Conservation (phyloP, 2,113 vertebrate genomes). For the Sturnira hondurensis region DNA sequence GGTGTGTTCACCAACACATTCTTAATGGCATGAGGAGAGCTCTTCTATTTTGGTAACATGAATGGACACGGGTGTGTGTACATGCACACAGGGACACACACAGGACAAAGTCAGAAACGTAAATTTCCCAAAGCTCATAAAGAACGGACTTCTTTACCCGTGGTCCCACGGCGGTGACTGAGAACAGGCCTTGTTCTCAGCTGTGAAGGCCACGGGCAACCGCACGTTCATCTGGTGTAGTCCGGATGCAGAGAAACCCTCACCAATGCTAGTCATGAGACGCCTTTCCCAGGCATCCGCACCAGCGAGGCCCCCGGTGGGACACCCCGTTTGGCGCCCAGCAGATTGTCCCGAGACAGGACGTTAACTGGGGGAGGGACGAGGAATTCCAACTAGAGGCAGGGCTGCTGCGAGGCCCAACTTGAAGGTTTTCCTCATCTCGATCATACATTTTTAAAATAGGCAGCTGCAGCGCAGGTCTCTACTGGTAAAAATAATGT, state of each 20-base stretch:
- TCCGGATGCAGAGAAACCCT: not conserved
- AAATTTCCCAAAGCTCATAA: not conserved
- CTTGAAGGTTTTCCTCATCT: not conserved
- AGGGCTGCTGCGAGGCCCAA: not conserved
- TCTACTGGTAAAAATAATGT: too few species aligned
- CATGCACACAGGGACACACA: not conserved
- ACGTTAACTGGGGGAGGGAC: not conserved
- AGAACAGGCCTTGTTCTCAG: not conserved
- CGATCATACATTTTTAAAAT: not conserved
- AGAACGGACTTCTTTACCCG: not conserved
- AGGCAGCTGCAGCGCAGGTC: not conserved
- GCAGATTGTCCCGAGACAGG: not conserved
- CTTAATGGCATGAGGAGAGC: not conserved
- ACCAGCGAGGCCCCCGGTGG: not conserved
- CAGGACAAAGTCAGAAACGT: not conserved
- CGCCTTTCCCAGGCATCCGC: not conserved
- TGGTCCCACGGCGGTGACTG: not conserved
- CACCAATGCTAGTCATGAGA: not conserved
- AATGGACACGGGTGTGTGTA: too few species aligned
- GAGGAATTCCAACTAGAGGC: not conserved
- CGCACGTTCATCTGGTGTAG: not conserved
- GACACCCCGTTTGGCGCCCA: not conserved
- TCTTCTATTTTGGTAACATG: not conserved
- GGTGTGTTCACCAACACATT: not conserved
- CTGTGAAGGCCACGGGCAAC: not conserved